These are phyloP conservation scores for Melinaea menophilus DNA, from an alignment of 2,888 invertebrate species.

Conservation along the genomic window DNA sequence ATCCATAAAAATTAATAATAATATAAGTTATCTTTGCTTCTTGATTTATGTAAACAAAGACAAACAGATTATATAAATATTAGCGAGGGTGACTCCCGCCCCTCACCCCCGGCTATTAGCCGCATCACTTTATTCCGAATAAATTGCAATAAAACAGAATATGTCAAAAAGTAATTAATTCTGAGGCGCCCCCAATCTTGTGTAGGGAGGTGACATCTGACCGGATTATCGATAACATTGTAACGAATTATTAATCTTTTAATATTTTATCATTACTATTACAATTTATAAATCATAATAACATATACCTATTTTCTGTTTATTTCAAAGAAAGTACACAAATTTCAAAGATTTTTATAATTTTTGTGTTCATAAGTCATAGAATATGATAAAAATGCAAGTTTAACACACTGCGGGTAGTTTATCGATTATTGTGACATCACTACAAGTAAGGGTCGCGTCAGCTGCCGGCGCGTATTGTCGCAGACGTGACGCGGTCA, in stretches of 20 bases:
- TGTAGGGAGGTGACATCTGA: conserved; percentile 43
- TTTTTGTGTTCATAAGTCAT: no score
- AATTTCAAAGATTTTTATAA: no score
- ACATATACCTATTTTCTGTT: neutral
- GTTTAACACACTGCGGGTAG: neutral
- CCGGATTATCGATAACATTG: conserved; percentile 11
- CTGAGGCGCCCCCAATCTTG: conserved; percentile 56
- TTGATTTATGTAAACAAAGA: conserved; percentile 2
- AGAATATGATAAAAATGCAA: no score
- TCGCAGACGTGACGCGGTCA: conserved; percentile 44
- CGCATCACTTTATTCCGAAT: conserved; percentile 51
- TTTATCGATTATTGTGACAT: conserved; percentile 16
- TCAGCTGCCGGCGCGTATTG: conserved; percentile 67
- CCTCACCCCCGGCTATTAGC: conserved; percentile 24
- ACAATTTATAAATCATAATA: neutral
- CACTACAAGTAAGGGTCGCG: conserved; percentile 52
- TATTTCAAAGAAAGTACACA: neutral
- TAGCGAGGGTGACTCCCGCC: neutral
- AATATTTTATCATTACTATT: neutral
- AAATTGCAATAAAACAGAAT: conserved; percentile 73
- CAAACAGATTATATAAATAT: conserved; percentile 6
- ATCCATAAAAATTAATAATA: no score
- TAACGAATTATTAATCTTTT: conserved; percentile 28
- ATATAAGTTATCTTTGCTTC: neutral
- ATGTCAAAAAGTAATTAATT: conserved; percentile 75